Conservation (phyloP, 2,888 invertebrate species). For the Siphlonurus alternatus region DNA sequence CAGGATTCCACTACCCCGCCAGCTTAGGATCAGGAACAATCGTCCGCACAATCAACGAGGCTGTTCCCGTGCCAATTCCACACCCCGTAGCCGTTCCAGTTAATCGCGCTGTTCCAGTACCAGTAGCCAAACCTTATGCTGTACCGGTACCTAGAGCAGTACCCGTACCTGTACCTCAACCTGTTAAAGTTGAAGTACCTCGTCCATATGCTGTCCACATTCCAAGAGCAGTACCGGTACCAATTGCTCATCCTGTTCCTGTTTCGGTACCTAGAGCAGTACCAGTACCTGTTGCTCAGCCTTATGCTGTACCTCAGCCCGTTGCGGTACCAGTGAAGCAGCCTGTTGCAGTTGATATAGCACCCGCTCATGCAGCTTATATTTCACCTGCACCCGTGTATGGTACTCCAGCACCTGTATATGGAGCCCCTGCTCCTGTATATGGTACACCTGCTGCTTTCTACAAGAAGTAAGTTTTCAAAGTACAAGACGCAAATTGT, state of each 20-base stretch:
- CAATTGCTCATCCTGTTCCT: background rate
- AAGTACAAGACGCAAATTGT: too few relatives aligned
- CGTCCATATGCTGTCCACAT: background rate
- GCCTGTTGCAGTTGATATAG: too few relatives aligned
- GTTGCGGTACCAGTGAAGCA: background rate
- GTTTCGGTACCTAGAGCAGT: background rate
- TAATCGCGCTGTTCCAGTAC: background rate
- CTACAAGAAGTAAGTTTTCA: too few relatives aligned
- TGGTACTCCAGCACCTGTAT: too few relatives aligned
- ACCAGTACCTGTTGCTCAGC: background rate
- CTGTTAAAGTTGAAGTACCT: background rate
- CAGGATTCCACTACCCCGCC: too few relatives aligned
- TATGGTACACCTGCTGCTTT: too few relatives aligned
- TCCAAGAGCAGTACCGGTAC: background rate
- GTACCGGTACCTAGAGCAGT: background rate
- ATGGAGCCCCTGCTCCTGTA: too few relatives aligned
- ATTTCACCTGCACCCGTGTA: too few relatives aligned
- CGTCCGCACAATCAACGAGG: background rate
- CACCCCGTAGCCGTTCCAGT: background rate
- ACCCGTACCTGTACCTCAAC: background rate
- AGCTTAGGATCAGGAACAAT: too few relatives aligned
- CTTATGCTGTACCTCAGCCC: background rate
- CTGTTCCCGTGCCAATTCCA: background rate
- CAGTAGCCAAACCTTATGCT: background rate
- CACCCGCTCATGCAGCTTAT: too few relatives aligned